These are phyloP conservation scores for Caenorhabditis latens DNA, from an alignment of 1,140 invertebrate species.

Conservation along the genomic window DNA sequence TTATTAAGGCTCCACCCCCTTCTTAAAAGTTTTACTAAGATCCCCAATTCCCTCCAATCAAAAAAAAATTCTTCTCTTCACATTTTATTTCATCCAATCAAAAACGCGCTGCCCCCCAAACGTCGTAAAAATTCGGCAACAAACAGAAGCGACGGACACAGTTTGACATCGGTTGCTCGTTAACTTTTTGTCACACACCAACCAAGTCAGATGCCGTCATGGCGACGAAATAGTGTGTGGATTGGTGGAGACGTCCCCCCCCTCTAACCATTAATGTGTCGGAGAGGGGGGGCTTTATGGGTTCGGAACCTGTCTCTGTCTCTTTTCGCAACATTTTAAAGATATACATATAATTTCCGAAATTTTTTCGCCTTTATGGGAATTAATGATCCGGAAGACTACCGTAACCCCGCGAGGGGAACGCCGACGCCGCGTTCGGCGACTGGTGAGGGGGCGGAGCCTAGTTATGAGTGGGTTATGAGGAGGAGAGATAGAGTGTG, in stretches of 20 bases:
- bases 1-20: conserved; percentile 30
- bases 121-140: conserved; percentile 50
- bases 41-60: background rate
- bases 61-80: background rate
- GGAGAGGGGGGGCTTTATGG: conserved; percentile 37
- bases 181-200: conserved; percentile 49
- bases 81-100: background rate
- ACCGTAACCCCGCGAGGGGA: background rate
- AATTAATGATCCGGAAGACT: conserved; percentile 48
- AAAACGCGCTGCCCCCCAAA: background rate
- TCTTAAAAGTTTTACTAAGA: conserved; percentile 2
- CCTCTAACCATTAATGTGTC: background rate
- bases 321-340: conserved; percentile 50
- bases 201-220: background rate
- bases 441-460: conserved; percentile 3
- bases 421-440: background rate
- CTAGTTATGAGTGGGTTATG: background rate
- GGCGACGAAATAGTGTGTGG: conserved; percentile 5
- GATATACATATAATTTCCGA: background rate
- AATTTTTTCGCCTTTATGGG: background rate
- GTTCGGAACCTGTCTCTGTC: conserved; percentile 51
- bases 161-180: conserved; percentile 55
- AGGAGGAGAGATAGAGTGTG: background rate
- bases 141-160: conserved; percentile 27
- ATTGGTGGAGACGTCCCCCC: background rate